These are phyloP conservation scores for Lithophane leautieri DNA, from an alignment of 2,888 invertebrate genomes.

Conservation along the genomic window DNA sequence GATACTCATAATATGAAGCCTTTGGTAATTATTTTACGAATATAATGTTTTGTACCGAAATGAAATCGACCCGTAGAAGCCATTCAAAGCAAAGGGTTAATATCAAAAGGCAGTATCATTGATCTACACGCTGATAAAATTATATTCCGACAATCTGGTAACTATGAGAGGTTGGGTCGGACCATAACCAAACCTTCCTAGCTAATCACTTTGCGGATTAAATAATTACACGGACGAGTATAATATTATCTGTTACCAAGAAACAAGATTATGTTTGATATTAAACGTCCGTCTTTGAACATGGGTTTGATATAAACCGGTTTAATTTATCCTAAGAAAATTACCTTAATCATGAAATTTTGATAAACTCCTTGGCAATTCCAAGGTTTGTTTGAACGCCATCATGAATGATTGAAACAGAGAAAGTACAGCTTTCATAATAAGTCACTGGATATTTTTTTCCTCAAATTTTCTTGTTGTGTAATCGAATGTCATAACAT, in stretches of 20 bases:
- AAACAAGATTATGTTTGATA: constrained; percentile 31
- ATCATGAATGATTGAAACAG: no score
- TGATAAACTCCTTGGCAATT: no score
- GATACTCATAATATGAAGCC: not conserved
- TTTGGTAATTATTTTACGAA: not conserved
- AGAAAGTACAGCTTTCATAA: no score
- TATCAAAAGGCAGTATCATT: not conserved
- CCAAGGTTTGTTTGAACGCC: no score
- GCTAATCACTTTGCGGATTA: constrained; percentile 37
- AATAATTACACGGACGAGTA: constrained; percentile 18
- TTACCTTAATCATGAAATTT: no score
- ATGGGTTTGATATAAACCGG: no score
- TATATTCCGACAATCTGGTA: constrained; percentile 16
- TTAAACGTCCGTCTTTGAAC: no score
- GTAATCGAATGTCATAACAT: no score
- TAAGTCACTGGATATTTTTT: no score
- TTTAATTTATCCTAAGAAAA: no score
- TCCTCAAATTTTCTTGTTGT: no score
- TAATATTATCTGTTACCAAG: constrained; percentile 20
- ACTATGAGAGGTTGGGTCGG: not conserved
- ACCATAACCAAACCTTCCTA: constrained; percentile 1
- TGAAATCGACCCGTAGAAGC: constrained; percentile 2
- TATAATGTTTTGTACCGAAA: not conserved
- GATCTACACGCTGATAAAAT: constrained; percentile 24
- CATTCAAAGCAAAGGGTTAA: constrained; percentile 7